Base-by-base conservation (phyloP, 2,797 vertebrate species). In the Selene dorsalis region DNA sequence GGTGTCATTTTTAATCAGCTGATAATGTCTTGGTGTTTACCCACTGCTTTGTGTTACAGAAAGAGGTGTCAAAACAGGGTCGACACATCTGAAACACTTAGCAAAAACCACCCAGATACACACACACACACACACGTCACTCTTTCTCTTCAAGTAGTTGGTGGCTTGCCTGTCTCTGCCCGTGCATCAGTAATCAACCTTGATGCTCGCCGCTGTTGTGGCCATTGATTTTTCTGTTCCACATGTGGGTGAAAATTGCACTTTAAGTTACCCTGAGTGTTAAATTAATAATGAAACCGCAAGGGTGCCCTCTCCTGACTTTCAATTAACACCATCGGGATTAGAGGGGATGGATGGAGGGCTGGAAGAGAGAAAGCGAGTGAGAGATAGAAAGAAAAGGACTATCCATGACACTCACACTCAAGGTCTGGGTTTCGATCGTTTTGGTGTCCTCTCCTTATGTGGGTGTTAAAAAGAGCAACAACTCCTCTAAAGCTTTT, bases 231-330 rank as follows among this genome's bases (percentile, higher is more conserved):
- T 96, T 94, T 92, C 93, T 95, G 94, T 95, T 95, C 92, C 94
- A 94, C 93, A 94, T 95, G 95, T 94, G 94, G 94, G 92, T 94
- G 95, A 96, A 96, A 95, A 95, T 95, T 95, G 94, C 94, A 95
- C 95, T 96, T 95, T 95, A 95, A 95, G 94, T 95, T 96, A 95
- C 93, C 94, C 94, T 92, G 94, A 95, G 95, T 95, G 94, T 95
- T 95, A 95, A 96, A 96, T 95, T 95, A 95, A 95, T 96, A 95
- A 95, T 95, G 94, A 95, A 95, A 95, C 95, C 93, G 85, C 95
- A 92, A 93, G 93, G 94, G 92, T 95, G 93, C 93, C 94, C 94
- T 95, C 94, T 93, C 90, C 92, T 94, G 94, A 94, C 95, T 95
- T 95, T 95, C 95, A 95, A 95, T 95, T 95, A 95, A 95, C 94